Evolutionary conservation across 2,113 vertebrate species (phyloP).

Genomic region (Eurystomus gularis): DNA sequence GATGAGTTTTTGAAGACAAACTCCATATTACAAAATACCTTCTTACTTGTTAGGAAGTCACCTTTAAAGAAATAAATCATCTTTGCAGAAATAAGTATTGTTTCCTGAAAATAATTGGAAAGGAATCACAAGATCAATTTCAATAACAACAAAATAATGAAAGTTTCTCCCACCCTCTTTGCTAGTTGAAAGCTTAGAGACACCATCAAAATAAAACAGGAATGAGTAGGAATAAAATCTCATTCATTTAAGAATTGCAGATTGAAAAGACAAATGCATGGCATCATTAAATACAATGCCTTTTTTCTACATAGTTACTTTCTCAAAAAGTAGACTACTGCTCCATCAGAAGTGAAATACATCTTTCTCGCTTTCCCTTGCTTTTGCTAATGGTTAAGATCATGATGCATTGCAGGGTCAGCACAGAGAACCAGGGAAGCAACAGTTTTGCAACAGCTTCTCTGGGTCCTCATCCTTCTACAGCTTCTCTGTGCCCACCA

Average conservation of each 20-base stretch:
- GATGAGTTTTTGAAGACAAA: background rate
- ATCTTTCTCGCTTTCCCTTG: background rate
- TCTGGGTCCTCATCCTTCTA: background rate
- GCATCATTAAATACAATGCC: background rate
- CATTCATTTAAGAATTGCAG: background rate
- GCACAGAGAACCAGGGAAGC: background rate
- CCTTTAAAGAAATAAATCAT: background rate
- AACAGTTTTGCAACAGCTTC: background rate
- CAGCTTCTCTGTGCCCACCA: background rate
- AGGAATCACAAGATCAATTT: background rate
- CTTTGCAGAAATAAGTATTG: background rate
- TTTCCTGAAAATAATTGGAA: background rate
- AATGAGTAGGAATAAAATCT: background rate
- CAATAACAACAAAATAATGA: background rate
- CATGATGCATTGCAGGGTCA: background rate
- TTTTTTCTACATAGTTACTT: background rate
- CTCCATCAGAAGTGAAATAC: background rate
- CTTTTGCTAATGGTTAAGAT: background rate
- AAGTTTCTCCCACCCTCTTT: background rate
- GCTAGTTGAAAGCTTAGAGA: background rate
- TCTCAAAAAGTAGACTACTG: background rate
- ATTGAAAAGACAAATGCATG: background rate
- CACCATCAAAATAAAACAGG: background rate
- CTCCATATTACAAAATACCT: background rate
- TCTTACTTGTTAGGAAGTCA: background rate